Evolutionary conservation across 2,113 vertebrate species (phyloP).

Genomic region (Corythaixoides concolor): DNA sequence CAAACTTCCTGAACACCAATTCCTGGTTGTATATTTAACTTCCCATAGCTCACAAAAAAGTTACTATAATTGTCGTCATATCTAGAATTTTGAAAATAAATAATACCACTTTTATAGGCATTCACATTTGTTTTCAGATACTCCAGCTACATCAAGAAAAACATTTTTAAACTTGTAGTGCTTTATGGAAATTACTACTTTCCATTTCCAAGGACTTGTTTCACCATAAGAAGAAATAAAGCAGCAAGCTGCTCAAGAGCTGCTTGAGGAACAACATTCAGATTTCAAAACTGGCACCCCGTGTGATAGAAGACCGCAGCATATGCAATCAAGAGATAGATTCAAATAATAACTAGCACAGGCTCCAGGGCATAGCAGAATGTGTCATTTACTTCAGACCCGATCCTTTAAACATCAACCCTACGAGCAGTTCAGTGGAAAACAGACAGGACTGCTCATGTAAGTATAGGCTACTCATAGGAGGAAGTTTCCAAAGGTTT

Average conservation of each 20-base stretch:
- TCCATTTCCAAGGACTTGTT: neutral
- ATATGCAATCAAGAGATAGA: slow-evolving; percentile 49
- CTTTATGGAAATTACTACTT: neutral
- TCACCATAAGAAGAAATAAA: neutral
- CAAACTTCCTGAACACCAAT: neutral
- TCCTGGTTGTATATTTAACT: neutral
- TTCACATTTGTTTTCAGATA: neutral
- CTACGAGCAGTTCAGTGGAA: neutral
- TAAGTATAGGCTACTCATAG: neutral
- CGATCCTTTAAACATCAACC: neutral
- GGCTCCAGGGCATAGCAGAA: slow-evolving; percentile 43
- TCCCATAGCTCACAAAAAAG: neutral
- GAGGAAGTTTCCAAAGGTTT: slow-evolving; percentile 8
- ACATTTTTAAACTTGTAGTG: neutral
- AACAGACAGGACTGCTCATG: neutral
- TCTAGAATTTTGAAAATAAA: neutral
- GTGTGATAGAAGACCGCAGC: slow-evolving; percentile 31
- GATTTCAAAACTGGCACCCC: neutral
- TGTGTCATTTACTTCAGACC: slow-evolving; percentile 28
- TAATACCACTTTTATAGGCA: neutral
- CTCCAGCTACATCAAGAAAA: neutral
- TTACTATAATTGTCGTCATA: neutral
- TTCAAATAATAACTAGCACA: slow-evolving; percentile 44
- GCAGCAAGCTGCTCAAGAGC: neutral
- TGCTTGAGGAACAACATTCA: neutral